Percentiles rank a stretch among this genome's conserved stretches.
These are phyloP conservation scores for Lumbricus terrestris DNA, from an alignment of 2,888 invertebrate genomes.

Conservation along the genomic window DNA sequence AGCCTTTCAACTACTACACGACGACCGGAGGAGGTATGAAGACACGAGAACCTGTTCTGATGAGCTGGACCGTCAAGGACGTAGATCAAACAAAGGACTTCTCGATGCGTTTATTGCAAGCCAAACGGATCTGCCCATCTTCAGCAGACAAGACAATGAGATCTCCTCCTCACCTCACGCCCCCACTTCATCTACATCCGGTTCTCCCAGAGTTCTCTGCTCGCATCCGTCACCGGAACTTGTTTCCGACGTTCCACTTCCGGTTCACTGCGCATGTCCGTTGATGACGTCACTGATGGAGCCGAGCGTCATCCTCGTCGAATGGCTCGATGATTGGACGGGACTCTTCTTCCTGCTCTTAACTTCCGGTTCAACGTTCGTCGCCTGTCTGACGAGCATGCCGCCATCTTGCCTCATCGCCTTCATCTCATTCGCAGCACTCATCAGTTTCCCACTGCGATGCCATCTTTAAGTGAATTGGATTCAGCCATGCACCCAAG, in stretches of 20 bases:
- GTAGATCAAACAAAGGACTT: background rate
- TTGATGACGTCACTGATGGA: background rate
- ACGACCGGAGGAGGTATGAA: background rate
- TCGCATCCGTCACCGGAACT: background rate
- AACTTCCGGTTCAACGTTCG: slow-evolving; percentile 5
- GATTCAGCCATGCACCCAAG: no score
- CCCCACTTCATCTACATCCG: background rate
- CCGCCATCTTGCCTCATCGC: background rate
- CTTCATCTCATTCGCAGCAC: background rate
- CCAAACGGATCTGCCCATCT: background rate
- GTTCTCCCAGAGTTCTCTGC: background rate
- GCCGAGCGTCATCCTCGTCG: background rate
- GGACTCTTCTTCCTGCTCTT: background rate
- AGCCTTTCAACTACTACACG: background rate
- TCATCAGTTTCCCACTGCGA: background rate
- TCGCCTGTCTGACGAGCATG: background rate
- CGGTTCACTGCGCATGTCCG: background rate
- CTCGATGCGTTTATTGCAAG: background rate
- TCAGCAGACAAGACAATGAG: background rate
- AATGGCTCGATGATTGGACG: background rate
- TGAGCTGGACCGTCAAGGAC: background rate
- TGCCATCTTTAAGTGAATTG: background rate
- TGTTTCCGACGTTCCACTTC: background rate
- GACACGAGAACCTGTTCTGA: background rate
- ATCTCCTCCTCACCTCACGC: background rate